Conservation (phyloP, 2,888 invertebrate genomes). For the Lottia gigantea region DNA sequence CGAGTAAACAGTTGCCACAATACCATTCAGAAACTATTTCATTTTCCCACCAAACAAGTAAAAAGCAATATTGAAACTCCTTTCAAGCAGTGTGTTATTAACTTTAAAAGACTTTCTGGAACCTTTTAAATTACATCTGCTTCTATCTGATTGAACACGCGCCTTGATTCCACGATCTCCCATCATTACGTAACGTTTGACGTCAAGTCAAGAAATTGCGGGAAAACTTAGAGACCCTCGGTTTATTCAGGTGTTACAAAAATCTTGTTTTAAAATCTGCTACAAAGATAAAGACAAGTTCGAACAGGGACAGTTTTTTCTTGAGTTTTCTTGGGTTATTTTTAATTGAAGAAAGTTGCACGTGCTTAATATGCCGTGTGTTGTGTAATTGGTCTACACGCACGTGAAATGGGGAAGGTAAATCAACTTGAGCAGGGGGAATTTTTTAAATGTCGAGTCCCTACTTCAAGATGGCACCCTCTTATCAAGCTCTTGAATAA, state of each 20-base stretch:
- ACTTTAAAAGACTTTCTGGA: too few relatives aligned
- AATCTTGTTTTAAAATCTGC: not conserved
- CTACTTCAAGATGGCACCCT: conserved; percentile 6
- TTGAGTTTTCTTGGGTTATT: conserved; percentile 15
- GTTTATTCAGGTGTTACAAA: conserved; percentile 7
- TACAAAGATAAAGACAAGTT: not conserved
- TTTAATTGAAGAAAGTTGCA: conserved; percentile 22
- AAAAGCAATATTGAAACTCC: too few relatives aligned
- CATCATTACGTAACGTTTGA: too few relatives aligned
- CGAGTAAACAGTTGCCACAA: too few relatives aligned
- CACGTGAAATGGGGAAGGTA: conserved; percentile 16
- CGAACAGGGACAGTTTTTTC: conserved; percentile 13
- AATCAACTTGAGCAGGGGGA: not conserved
- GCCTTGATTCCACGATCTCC: too few relatives aligned
- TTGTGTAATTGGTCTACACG: conserved; percentile 21
- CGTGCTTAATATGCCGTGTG: conserved; percentile 17
- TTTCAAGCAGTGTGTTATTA: too few relatives aligned
- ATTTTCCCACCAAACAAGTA: too few relatives aligned
- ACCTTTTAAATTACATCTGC: too few relatives aligned
- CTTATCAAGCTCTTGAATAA: not conserved
- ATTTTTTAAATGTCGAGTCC: not conserved
- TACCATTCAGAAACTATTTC: too few relatives aligned
- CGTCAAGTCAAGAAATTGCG: too few relatives aligned
- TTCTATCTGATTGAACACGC: too few relatives aligned
- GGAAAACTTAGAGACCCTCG: too few relatives aligned